Percentiles rank a stretch among this genome's conserved stretches.
phyloP scores from a whole-genome alignment of 1,140 invertebrate species.

The Stegodyphus dumicola region DNA sequence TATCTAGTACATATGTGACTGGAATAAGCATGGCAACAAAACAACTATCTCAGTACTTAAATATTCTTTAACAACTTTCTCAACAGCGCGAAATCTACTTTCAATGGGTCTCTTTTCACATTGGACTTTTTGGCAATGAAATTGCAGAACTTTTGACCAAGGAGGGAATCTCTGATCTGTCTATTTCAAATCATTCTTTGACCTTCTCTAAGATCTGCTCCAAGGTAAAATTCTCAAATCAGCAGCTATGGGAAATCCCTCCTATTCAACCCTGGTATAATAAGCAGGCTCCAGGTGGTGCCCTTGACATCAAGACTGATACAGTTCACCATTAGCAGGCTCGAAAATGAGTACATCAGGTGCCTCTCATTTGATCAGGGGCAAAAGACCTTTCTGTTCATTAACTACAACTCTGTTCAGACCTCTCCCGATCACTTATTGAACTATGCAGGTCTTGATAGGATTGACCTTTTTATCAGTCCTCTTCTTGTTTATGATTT shows the following conservation, averaged over 20 bases:
- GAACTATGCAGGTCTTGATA: neutral
- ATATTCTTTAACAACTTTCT: neutral
- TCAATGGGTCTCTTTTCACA: neutral
- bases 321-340: neutral
- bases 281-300: constrained; percentile 1
- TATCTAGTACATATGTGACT: neutral
- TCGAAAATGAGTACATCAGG: neutral
- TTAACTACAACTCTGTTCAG: neutral
- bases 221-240: neutral
- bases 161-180: neutral
- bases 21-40: neutral
- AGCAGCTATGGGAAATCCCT: neutral
- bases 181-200: neutral
- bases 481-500: constrained; percentile 3
- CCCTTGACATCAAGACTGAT: neutral
- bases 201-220: neutral
- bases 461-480: neutral
- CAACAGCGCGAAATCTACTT: neutral
- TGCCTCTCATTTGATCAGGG: neutral
- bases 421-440: neutral
- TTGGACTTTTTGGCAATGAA: neutral
- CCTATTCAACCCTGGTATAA: neutral
- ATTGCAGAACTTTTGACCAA: neutral
- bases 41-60: neutral
- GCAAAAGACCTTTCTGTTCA: neutral